These are phyloP conservation scores for Calidris pugnax DNA, from an alignment of 2,113 vertebrate genomes.

Conservation along the genomic window DNA sequence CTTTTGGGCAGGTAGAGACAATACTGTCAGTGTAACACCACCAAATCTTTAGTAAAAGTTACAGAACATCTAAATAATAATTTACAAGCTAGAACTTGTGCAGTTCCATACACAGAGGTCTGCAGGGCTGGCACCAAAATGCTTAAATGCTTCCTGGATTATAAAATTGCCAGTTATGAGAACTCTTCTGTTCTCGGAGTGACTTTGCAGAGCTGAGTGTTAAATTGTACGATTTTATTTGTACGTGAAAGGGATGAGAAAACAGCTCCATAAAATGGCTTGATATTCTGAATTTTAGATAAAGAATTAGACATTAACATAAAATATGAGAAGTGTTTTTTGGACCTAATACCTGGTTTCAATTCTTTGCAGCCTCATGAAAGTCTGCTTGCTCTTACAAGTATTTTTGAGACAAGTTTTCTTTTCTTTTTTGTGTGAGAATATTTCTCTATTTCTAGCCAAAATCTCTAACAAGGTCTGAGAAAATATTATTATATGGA, in stretches of 20 bases:
- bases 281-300: background rate
- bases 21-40: background rate
- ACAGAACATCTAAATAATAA: background rate
- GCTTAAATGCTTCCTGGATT: background rate
- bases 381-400: background rate
- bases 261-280: background rate
- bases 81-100: background rate
- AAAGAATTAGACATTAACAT: background rate
- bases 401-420: background rate
- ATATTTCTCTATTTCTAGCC: background rate
- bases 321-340: background rate
- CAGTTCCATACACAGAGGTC: background rate
- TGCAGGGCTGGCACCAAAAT: background rate
- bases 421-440: background rate
- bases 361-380: background rate
- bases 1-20: background rate
- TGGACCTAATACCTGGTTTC: background rate
- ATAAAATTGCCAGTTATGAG: background rate
- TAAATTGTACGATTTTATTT: background rate
- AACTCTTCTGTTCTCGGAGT: background rate
- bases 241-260: background rate
- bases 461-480: background rate
- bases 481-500: background rate
- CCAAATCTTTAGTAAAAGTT: background rate
- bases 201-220: background rate